Conservation (phyloP, 2,113 vertebrate species). For the Crocuta crocuta region DNA sequence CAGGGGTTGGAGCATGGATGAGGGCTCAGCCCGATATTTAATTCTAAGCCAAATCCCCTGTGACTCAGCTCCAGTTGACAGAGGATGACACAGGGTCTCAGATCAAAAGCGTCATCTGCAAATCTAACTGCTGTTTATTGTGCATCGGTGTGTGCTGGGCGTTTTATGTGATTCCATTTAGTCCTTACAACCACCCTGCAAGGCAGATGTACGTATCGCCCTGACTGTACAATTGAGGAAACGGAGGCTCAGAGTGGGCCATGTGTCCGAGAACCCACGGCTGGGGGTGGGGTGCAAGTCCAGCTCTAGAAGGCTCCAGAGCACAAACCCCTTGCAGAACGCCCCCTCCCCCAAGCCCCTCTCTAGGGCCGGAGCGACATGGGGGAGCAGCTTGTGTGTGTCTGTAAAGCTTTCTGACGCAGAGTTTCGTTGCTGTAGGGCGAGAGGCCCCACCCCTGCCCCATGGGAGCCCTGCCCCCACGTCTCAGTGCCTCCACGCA, state of each 20-base stretch:
- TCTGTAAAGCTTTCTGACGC: background rate
- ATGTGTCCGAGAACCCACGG: background rate
- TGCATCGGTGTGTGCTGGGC: background rate
- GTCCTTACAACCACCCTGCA: background rate
- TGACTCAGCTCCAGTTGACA: background rate
- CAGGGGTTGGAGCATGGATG: rapidly evolving
- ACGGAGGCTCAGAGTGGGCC: background rate
- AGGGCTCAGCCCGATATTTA: background rate
- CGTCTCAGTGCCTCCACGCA: rapidly evolving
- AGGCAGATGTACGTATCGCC: background rate
- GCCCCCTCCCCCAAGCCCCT: background rate
- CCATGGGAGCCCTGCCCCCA: rapidly evolving
- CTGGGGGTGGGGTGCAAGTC: background rate
- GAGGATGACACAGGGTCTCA: background rate
- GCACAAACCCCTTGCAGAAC: background rate
- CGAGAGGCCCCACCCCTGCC: background rate
- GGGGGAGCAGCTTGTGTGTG: background rate
- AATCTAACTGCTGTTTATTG: background rate
- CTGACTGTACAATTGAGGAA: background rate
- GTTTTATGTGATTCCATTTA: background rate
- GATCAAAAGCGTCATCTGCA: background rate
- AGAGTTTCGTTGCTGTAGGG: background rate
- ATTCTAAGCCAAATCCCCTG: background rate
- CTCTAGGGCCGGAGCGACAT: background rate
- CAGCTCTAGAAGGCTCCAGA: background rate